Percentiles rank a stretch among this genome's conserved stretches.
Evolutionary conservation across 2,113 vertebrate genomes (phyloP).

Genomic region (Epinephelus cyanopodus): DNA sequence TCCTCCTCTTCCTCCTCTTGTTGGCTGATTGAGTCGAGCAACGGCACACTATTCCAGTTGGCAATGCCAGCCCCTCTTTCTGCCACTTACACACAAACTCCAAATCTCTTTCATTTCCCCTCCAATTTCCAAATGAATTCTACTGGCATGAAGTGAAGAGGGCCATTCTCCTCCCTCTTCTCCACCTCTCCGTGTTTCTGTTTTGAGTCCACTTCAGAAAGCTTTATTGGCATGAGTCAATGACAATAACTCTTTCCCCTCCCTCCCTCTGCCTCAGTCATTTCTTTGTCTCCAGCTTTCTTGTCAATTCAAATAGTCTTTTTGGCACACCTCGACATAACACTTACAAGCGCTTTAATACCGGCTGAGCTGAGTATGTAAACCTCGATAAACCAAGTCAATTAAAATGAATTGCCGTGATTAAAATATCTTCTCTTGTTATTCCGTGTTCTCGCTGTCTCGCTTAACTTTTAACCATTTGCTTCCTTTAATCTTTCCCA

Average conservation of each 20-base stretch:
- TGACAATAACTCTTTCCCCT: conserved; percentile 27
- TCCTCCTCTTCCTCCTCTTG: conserved; percentile 26
- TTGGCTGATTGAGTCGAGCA: conserved; percentile 37
- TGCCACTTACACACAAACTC: conserved; percentile 48
- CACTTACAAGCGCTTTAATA: neutral
- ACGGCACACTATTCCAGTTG: conserved; percentile 60
- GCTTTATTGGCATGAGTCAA: conserved; percentile 32
- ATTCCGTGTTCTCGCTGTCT: neutral
- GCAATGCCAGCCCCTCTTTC: conserved; percentile 37
- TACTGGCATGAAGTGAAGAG: conserved; percentile 38
- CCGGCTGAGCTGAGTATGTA: neutral
- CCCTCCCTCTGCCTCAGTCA: neutral
- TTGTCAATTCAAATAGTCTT: conserved; percentile 2
- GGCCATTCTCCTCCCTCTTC: conserved; percentile 36
- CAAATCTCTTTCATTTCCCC: conserved; percentile 33
- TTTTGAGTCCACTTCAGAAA: conserved; percentile 36
- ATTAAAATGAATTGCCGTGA: neutral
- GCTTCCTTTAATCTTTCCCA: neutral
- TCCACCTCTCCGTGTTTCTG: conserved; percentile 4
- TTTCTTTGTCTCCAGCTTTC: conserved; percentile 28
- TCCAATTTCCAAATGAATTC: conserved; percentile 59
- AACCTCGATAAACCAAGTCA: neutral
- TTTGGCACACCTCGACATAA: conserved; percentile 19
- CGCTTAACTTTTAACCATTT: neutral
- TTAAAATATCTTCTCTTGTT: neutral